Conservation (phyloP, 2,113 vertebrate genomes). For the Phyllostomus discolor region DNA sequence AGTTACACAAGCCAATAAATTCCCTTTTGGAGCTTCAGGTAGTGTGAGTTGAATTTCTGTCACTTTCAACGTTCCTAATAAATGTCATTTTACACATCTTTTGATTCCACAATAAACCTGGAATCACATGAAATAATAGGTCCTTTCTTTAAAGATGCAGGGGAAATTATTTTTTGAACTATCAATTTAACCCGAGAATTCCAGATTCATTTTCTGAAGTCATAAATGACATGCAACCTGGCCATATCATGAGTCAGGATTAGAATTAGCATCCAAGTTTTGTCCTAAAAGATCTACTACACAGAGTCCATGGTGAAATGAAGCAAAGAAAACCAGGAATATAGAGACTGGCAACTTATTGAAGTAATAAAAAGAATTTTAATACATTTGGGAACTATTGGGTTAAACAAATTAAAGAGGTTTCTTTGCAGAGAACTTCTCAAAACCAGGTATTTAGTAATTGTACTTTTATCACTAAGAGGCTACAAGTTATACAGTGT, state of each 20-base stretch:
- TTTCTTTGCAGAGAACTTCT: not conserved
- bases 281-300: not conserved
- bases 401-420: not conserved
- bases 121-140: not conserved
- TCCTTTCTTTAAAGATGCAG: not conserved
- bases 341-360: not conserved
- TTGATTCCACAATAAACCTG: not conserved
- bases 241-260: not conserved
- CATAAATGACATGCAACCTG: not conserved
- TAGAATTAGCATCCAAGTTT: not conserved
- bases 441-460: not conserved
- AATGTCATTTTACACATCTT: not conserved
- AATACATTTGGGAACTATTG: not conserved
- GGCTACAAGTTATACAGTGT: not conserved
- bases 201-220: not conserved
- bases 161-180: not conserved
- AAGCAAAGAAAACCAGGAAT: not conserved
- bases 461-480: not conserved
- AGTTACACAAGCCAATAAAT: not conserved
- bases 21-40: not conserved
- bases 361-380: not conserved
- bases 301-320: not conserved
- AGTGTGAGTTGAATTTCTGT: not conserved
- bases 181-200: not conserved
- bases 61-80: not conserved